phyloP scores from a whole-genome alignment of 2,888 invertebrate genomes.

The Loripinus fragilis region DNA sequence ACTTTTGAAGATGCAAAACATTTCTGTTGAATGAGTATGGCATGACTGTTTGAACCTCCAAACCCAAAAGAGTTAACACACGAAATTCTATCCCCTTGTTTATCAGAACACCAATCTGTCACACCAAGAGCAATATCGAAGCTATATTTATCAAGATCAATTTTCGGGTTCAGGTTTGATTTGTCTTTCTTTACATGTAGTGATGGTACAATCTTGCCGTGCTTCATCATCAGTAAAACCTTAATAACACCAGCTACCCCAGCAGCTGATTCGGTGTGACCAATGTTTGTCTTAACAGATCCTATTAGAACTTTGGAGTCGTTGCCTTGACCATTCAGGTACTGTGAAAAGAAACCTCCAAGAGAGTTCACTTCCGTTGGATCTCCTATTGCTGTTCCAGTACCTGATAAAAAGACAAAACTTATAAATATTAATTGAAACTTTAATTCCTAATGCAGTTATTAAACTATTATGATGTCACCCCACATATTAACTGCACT shows the following conservation, averaged over 20 bases:
- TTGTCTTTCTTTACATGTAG: conserved; percentile 51
- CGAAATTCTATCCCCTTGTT: conserved; percentile 14
- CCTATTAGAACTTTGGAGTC: conserved; percentile 51
- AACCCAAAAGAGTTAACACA: conserved; percentile 61
- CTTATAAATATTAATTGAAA: not conserved
- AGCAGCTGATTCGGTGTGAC: conserved; percentile 72
- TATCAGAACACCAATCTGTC: conserved; percentile 22
- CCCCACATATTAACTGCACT: too few relatives aligned
- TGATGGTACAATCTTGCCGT: conserved; percentile 65
- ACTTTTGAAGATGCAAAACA: not conserved
- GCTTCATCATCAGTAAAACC: conserved; percentile 70
- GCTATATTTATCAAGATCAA: conserved; percentile 28
- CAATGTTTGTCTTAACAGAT: conserved; percentile 75
- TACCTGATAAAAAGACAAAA: conserved; percentile 45
- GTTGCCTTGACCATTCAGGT: not conserved
- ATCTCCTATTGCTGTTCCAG: conserved; percentile 65
- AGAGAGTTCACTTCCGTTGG: conserved; percentile 59
- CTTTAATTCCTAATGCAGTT: not conserved
- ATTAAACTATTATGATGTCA: too few relatives aligned
- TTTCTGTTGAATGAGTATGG: conserved; percentile 30
- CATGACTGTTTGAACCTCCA: conserved; percentile 64
- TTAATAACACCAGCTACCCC: conserved; percentile 73
- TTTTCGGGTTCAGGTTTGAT: conserved; percentile 36
- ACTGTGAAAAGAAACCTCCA: conserved; percentile 34
- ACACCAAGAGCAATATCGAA: conserved; percentile 23